Base-by-base conservation (phyloP, 1,140 invertebrate genomes). In the Bacillus rossius region DNA sequence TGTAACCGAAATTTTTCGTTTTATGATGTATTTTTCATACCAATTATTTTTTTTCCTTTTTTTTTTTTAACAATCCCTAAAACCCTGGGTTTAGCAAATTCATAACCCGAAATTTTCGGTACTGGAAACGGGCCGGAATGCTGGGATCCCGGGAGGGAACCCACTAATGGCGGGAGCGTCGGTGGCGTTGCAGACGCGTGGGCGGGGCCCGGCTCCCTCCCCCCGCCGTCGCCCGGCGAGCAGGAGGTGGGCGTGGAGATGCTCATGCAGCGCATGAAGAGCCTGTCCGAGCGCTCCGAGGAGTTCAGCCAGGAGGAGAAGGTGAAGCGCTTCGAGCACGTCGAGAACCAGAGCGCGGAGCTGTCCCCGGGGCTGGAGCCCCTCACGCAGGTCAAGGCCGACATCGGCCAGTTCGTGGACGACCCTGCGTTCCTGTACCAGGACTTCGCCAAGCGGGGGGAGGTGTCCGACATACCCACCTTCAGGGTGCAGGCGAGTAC, bases 181-280 rank as follows among this genome's bases (percentile, higher is more conserved):
- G n/a, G n/a, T n/a, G n/a, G n/a, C n/a, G 25, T n/a, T 19, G 20
- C 2, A 17, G 48, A 50, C 8, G 23, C 10, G 8, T 50, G 48
- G 48, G 25, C 29, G 17, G 45, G n/a, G n/a, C n/a, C 29, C 29
- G 10, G 29, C 29, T 34, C 29, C 29, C 29, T 34, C 58, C 73
- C 75, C 47, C 73, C 74, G n/a, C 69, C 70, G 20, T 77, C 76
- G 59, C 76, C 77, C 16, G 72, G 73, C 17, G 77, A 78, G 29
- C 73, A 77, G 49, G 77, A 86, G 67, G 85, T 85, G 40, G 85
- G 84, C 23, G 84, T 92, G 14, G 85, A 87, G 61, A 81, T 83
- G 0, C 71, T 93, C 34, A 87, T 93, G 86, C 82, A 88, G 69
- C 81, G 87, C 57, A 92, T 93, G 89, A 88, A 87, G 67, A 82